Evolutionary conservation across 1,140 invertebrate species (phyloP).

Genomic region (Drosophila navojoa): DNA sequence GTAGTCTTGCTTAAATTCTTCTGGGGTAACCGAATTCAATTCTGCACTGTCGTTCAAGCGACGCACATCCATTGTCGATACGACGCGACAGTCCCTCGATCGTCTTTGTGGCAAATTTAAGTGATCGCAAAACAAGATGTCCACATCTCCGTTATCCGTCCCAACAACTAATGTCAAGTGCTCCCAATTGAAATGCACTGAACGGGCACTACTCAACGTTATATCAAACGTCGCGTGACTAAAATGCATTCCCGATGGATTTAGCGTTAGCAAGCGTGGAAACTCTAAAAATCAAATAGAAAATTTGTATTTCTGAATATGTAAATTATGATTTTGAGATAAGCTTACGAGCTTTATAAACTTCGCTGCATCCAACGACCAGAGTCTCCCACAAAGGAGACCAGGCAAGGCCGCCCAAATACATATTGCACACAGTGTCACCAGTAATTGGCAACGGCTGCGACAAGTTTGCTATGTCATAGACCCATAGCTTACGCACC

Average conservation of each 20-base stretch:
- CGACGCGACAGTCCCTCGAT: constrained; percentile 6
- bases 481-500: constrained; percentile 54
- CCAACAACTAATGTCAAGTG: constrained; percentile 27
- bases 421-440: constrained; percentile 47
- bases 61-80: constrained; percentile 37
- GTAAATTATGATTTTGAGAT: background rate
- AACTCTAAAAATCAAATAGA: constrained; percentile 27
- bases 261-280: constrained; percentile 44
- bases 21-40: constrained; percentile 13
- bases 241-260: constrained; percentile 47
- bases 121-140: constrained; percentile 47
- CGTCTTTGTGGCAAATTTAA: constrained; percentile 33
- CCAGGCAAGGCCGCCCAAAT: constrained; percentile 49
- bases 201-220: constrained; percentile 30
- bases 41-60: constrained; percentile 19
- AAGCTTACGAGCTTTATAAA: constrained; percentile 37
- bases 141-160: constrained; percentile 66
- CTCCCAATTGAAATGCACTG: constrained; percentile 54
- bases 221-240: constrained; percentile 48
- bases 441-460: constrained; percentile 45
- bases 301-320: background rate
- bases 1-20: constrained; percentile 57
- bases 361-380: constrained; percentile 34
- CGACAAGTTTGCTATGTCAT: constrained; percentile 60
- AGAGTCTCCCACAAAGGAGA: constrained; percentile 66